phyloP scores from a whole-genome alignment of 2,797 vertebrate genomes.

The Prunella strophiata region DNA sequence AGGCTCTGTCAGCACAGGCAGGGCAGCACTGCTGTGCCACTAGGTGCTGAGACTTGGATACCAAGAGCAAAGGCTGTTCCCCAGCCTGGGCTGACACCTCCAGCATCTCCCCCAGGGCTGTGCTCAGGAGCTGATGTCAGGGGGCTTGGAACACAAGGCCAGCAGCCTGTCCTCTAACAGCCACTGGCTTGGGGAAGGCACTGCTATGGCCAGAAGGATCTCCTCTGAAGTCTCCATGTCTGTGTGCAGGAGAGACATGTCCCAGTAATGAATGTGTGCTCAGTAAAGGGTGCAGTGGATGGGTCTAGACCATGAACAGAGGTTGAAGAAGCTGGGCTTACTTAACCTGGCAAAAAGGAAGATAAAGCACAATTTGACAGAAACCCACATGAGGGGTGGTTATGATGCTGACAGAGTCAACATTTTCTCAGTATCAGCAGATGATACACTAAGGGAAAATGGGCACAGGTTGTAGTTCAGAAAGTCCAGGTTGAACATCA shows the following conservation, averaged over 20 bases:
- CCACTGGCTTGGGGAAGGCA: not conserved
- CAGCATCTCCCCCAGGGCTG: not conserved
- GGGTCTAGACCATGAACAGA: not conserved
- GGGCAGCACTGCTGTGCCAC: not conserved
- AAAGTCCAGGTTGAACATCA: not conserved
- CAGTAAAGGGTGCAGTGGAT: not conserved
- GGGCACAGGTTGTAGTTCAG: not conserved
- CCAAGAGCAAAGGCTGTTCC: not conserved
- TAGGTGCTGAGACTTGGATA: fast-evolving
- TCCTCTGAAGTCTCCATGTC: not conserved
- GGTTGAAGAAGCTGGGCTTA: not conserved
- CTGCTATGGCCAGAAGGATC: not conserved
- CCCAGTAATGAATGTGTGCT: not conserved
- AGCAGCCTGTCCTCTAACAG: not conserved
- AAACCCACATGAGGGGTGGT: not conserved
- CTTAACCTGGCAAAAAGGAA: not conserved
- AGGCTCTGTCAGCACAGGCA: not conserved
- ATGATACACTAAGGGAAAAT: not conserved
- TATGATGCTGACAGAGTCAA: not conserved
- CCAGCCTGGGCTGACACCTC: not conserved
- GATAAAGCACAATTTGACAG: not conserved
- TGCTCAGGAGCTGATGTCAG: fast-evolving
- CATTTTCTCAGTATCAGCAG: not conserved
- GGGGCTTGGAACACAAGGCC: not conserved
- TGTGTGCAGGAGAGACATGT: not conserved